Conservation (phyloP, 2,797 vertebrate species). For the Limosa lapponica region DNA sequence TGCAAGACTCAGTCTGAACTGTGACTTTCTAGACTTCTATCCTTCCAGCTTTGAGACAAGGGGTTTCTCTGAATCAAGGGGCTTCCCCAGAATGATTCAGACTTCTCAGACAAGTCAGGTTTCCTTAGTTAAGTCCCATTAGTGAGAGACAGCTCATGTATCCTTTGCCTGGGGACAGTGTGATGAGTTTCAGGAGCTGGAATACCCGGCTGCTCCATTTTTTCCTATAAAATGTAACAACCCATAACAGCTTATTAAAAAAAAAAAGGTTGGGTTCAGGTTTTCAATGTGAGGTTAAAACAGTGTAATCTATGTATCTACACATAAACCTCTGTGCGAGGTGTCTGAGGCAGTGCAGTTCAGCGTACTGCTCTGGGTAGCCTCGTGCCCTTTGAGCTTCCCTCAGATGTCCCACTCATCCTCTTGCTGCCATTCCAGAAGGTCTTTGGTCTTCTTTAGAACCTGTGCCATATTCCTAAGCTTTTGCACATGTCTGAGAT, state of each 20-base stretch:
- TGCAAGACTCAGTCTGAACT: neutral
- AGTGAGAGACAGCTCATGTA: neutral
- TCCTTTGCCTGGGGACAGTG: neutral
- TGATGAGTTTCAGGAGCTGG: neutral
- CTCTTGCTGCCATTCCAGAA: neutral
- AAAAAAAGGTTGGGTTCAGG: neutral
- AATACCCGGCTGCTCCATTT: neutral
- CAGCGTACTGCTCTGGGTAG: too few species aligned
- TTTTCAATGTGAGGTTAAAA: neutral
- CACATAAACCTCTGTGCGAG: neutral
- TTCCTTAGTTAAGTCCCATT: neutral
- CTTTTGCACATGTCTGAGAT: neutral
- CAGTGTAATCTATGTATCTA: neutral
- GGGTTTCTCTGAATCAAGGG: neutral
- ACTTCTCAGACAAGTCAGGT: neutral
- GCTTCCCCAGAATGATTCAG: neutral
- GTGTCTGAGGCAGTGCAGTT: neutral
- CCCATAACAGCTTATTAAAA: neutral
- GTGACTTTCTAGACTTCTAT: neutral
- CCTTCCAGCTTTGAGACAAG: neutral
- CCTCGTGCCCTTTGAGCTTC: neutral
- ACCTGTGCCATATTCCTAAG: neutral
- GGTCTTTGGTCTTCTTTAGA: neutral
- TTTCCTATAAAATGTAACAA: neutral
- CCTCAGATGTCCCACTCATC: neutral